Conservation (phyloP, 2,797 vertebrate genomes). For the Gambusia yucatana region DNA sequence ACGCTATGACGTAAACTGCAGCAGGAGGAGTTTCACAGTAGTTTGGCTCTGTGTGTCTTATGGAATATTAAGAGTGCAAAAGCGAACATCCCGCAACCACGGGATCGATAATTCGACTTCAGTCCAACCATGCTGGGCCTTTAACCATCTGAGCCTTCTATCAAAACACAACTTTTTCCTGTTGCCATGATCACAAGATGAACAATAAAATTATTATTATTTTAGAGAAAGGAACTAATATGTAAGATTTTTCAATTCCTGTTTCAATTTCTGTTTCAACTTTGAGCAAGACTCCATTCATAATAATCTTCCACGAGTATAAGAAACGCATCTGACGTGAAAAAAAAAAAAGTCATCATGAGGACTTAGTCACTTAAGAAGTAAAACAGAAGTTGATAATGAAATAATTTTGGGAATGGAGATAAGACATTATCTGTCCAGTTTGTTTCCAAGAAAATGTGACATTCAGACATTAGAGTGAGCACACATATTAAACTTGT, state of each 20-base stretch:
- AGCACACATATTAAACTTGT: conserved; percentile 63
- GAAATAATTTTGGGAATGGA: conserved; percentile 73
- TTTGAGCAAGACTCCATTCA: conserved; percentile 22
- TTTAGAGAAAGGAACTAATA: conserved; percentile 43
- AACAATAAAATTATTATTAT: conserved; percentile 49
- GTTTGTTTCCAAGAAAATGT: conserved; percentile 66
- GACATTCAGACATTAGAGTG: conserved; percentile 72
- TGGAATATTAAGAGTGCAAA: no score
- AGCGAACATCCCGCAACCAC: no score
- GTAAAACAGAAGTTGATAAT: conserved; percentile 52
- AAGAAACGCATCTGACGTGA: conserved; percentile 28
- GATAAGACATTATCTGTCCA: conserved; percentile 61
- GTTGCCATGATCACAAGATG: conserved; percentile 34
- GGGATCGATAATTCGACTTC: no score
- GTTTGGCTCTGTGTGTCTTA: no score
- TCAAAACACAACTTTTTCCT: conserved; percentile 27
- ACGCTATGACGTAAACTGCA: no score
- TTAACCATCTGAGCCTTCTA: conserved; percentile 23
- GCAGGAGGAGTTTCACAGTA: no score
- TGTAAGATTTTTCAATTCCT: conserved; percentile 42
- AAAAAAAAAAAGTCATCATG: conserved; percentile 23
- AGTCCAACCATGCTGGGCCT: no score
- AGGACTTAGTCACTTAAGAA: conserved; percentile 48
- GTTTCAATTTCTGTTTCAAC: conserved; percentile 16
- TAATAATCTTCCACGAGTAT: conserved; percentile 36